Base-by-base conservation (phyloP, 2,888 invertebrate species). In the Pseudococcus viburni region DNA sequence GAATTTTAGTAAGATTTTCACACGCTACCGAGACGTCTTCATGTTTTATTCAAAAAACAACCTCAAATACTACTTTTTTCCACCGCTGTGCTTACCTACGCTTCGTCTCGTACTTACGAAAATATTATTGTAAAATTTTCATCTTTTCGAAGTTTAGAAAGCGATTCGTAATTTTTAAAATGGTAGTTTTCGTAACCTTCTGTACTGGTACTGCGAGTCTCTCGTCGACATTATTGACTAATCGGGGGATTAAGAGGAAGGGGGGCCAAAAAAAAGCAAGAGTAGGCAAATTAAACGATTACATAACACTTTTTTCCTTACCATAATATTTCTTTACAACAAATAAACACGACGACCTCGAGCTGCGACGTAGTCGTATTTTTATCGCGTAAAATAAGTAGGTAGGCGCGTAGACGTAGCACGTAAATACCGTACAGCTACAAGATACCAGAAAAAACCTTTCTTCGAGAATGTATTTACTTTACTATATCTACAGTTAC, bases 11-110 rank as follows among this genome's bases (percentile, higher is more conserved):
- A 59, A 59, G 59, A 59, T 59, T 59, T 59, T 19, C 5, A 33
- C 26, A 33, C 26, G 26, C 51, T 1, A n/a, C 19, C 59, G 59
- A 0, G 59, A 0, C 59, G 59, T 59, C 68, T 73, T 73, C 33
- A 73, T 73, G 68, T 73, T 73, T 73, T 73, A 73, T 73, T 73
- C 68, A 73, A 26, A 73, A 73, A 73, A 73, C 26, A 73, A 73
- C 26, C 5, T 12, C 1, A 73, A 17, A 33, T 33, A 33, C 26
- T 33, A 33, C 26, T 2, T 33, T 33, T 33, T 51, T 51, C 4
- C 51, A 1, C 17, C 51, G 5, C 12, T 51, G 8, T 15, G 11
- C 15, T 51, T 51, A 1, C 15, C 12, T 17, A 33, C 1, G 26
- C 26, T 51, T 17, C 51, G 12, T 51, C 51, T 51, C 51, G 51